These are phyloP conservation scores for Eilema griseolum DNA, from an alignment of 2,888 invertebrate genomes.

Conservation along the genomic window DNA sequence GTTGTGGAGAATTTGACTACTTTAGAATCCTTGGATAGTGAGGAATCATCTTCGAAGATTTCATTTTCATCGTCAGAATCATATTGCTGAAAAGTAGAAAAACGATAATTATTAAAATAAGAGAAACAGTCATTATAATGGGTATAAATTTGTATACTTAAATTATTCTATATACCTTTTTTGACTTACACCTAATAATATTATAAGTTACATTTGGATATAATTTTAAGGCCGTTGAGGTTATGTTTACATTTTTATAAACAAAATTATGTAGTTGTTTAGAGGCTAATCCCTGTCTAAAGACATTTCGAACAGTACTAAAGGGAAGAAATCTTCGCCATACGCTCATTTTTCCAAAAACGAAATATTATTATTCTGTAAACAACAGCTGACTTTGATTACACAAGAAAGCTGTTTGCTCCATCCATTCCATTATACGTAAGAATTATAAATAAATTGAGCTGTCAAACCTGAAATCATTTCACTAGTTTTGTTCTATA, in stretches of 20 bases:
- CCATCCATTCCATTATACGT: not conserved
- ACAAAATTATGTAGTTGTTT: constrained; percentile 48
- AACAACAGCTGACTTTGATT: constrained; percentile 15
- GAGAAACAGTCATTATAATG: not conserved
- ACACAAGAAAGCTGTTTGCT: not conserved
- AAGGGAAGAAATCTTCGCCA: constrained; percentile 52
- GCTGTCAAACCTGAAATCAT: not conserved
- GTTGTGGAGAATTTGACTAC: constrained; percentile 88
- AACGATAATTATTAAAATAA: not conserved
- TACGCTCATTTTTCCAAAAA: constrained; percentile 51
- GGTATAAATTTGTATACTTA: not conserved
- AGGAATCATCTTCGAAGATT: constrained; percentile 76
- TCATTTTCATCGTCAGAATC: constrained; percentile 86
- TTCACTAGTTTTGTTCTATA: not conserved
- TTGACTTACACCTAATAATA: constrained; percentile 69
- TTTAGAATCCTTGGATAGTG: constrained; percentile 88
- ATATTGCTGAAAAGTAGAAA: constrained; percentile 57
- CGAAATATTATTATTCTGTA: not conserved
- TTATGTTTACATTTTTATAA: constrained; percentile 62
- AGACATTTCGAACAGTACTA: constrained; percentile 29
- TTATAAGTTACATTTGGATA: constrained; percentile 41
- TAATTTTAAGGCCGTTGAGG: constrained; percentile 50
- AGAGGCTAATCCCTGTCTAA: constrained; percentile 40
- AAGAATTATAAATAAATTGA: not conserved
- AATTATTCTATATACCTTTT: constrained; percentile 64